Percentiles rank a stretch among this genome's conserved stretches.
phyloP scores from a whole-genome alignment of 2,113 vertebrate species.

The Promerops cafer region DNA sequence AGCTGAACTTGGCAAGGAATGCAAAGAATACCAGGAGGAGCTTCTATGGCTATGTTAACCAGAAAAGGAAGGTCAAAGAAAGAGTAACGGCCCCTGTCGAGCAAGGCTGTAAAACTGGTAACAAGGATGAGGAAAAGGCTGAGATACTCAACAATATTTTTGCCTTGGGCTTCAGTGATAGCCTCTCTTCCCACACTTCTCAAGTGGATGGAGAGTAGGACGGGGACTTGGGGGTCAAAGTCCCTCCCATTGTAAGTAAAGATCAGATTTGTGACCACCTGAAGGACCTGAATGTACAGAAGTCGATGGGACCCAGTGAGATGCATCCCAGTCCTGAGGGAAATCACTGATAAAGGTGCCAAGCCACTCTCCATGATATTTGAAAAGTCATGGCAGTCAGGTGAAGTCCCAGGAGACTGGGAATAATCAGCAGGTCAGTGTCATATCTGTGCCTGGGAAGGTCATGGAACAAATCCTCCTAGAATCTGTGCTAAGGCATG shows the following conservation, averaged over 20 bases:
- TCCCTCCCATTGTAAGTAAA: not conserved
- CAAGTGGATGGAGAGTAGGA: not conserved
- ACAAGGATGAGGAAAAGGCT: not conserved
- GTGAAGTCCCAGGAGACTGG: not conserved
- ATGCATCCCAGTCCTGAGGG: not conserved
- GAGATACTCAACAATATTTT: not conserved
- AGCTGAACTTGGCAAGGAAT: not conserved
- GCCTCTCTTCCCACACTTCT: not conserved
- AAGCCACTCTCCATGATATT: not conserved
- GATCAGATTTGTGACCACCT: not conserved
- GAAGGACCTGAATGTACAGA: not conserved
- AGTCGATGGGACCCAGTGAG: rapidly evolving
- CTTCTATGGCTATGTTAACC: not conserved
- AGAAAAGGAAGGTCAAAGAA: not conserved
- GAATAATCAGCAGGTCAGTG: not conserved
- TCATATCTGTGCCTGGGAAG: not conserved
- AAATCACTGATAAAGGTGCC: not conserved
- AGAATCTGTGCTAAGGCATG: not conserved
- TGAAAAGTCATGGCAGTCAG: not conserved
- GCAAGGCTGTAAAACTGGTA: not conserved
- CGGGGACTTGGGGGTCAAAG: not conserved
- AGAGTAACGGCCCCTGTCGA: not conserved
- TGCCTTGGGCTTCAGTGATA: not conserved
- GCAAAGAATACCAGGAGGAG: no score
- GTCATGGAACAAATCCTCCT: not conserved